These are phyloP conservation scores for Bombyx huttoni DNA, from an alignment of 2,888 invertebrate species.

Conservation along the genomic window DNA sequence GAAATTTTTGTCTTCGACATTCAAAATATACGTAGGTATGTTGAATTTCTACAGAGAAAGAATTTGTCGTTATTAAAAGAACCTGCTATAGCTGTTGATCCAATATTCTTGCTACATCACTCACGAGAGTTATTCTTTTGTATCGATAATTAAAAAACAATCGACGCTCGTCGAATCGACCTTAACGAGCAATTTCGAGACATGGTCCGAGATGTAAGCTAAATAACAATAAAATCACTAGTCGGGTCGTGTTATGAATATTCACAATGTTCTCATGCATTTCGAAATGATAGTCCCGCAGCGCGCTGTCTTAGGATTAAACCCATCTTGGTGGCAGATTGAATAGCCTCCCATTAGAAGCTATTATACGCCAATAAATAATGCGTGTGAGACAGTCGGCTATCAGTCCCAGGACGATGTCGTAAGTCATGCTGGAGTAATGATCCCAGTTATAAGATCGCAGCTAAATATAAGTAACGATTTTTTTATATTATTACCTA, in stretches of 20 bases:
- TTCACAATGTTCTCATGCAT: conserved; percentile 56
- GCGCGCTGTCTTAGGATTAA: conserved; percentile 37
- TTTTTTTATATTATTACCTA: neutral
- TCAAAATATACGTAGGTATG: neutral
- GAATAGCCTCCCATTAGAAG: conserved; percentile 68
- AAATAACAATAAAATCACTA: conserved; percentile 58
- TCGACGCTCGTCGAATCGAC: conserved; percentile 34
- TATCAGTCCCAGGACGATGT: conserved; percentile 46
- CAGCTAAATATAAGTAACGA: neutral
- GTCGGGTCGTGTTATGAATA: conserved; percentile 48
- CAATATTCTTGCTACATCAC: neutral
- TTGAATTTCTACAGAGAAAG: neutral
- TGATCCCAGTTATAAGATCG: conserved; percentile 19
- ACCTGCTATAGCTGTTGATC: neutral
- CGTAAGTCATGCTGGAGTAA: conserved; percentile 56
- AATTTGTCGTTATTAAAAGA: neutral
- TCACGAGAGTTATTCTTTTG: conserved; percentile 27
- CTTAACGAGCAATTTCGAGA: conserved; percentile 66
- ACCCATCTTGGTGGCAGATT: conserved; percentile 61
- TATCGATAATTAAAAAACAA: conserved; percentile 63
- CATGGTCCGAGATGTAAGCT: conserved; percentile 28
- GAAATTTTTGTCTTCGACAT: neutral
- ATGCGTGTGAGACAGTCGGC: conserved; percentile 51
- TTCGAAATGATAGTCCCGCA: conserved; percentile 27
- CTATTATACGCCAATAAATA: conserved; percentile 71